Evolutionary conservation across 2,113 vertebrate species (phyloP).

Genomic region (Nothobranchius furzeri): DNA sequence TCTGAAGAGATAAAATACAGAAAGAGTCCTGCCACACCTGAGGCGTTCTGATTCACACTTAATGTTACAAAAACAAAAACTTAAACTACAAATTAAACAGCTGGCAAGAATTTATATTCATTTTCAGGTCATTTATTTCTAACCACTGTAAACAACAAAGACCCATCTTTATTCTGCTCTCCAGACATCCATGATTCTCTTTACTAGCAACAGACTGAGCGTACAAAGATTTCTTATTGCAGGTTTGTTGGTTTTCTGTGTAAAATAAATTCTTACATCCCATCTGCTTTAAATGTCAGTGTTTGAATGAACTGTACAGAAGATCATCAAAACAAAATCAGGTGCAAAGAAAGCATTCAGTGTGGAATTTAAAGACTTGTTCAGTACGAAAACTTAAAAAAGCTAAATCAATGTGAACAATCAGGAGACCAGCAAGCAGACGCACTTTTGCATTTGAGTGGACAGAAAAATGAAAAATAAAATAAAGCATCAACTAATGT

Average conservation of each 20-base stretch:
- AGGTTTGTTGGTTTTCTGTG: background rate
- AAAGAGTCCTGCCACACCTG: too few species aligned
- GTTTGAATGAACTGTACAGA: constrained; percentile 22
- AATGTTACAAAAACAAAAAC: too few species aligned
- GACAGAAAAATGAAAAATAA: background rate
- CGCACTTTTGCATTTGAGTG: background rate
- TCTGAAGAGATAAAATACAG: too few species aligned
- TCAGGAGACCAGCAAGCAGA: constrained; percentile 9
- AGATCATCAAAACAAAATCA: constrained; percentile 7
- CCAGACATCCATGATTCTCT: too few species aligned
- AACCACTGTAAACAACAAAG: background rate
- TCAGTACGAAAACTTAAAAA: background rate
- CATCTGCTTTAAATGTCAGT: background rate
- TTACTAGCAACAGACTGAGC: background rate
- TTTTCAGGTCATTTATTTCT: background rate
- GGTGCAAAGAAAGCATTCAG: constrained; percentile 20
- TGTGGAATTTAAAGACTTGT: background rate
- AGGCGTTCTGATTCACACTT: too few species aligned
- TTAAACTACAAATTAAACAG: background rate
- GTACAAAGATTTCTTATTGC: background rate
- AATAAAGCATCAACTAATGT: background rate
- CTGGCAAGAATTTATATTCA: background rate
- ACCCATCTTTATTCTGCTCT: background rate
- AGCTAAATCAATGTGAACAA: constrained; percentile 8
- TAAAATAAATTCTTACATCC: background rate